Evolutionary conservation across 2,888 invertebrate genomes (phyloP).

Genomic region (Hirtodrosophila confusa): DNA sequence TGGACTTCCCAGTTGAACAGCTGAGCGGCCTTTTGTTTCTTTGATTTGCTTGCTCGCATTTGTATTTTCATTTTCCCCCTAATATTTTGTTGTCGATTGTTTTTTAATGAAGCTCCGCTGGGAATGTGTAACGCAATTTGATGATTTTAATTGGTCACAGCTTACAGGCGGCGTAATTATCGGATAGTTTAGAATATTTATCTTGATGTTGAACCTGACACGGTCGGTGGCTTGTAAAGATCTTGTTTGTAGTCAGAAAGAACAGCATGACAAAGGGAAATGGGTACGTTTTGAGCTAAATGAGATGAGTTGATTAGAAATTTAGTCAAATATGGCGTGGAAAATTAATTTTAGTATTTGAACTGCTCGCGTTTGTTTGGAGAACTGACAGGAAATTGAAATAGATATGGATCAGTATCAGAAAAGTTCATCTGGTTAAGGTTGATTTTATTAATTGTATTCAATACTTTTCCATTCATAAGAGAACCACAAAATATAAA

Average conservation of each 20-base stretch:
- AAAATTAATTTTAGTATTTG: slow-evolving; percentile 46
- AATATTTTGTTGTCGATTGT: slow-evolving; percentile 57
- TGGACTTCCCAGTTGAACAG: slow-evolving; percentile 33
- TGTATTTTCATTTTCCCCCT: slow-evolving; percentile 55
- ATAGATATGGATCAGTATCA: slow-evolving; percentile 9
- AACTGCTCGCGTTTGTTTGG: background rate
- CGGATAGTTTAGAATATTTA: slow-evolving; percentile 36
- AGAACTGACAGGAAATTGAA: slow-evolving; percentile 14
- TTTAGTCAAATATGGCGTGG: slow-evolving; percentile 52
- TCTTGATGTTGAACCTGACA: slow-evolving; percentile 27
- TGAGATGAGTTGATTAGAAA: slow-evolving; percentile 38
- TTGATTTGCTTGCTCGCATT: slow-evolving; percentile 73
- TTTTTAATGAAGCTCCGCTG: slow-evolving; percentile 69
- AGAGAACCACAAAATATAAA: no score
- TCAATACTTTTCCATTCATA: background rate
- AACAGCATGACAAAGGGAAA: slow-evolving; percentile 4
- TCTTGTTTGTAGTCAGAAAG: slow-evolving; percentile 43
- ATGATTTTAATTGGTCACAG: slow-evolving; percentile 73
- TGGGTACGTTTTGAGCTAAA: slow-evolving; percentile 23
- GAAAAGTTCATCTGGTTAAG: slow-evolving; percentile 34
- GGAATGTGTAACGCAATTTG: slow-evolving; percentile 72
- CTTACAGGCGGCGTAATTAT: slow-evolving; percentile 64
- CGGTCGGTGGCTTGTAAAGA: slow-evolving; percentile 23
- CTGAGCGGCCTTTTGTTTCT: slow-evolving; percentile 50
- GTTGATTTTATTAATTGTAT: slow-evolving; percentile 10